Base-by-base conservation (phyloP, 2,113 vertebrate species). In the Melanocharis versteri region DNA sequence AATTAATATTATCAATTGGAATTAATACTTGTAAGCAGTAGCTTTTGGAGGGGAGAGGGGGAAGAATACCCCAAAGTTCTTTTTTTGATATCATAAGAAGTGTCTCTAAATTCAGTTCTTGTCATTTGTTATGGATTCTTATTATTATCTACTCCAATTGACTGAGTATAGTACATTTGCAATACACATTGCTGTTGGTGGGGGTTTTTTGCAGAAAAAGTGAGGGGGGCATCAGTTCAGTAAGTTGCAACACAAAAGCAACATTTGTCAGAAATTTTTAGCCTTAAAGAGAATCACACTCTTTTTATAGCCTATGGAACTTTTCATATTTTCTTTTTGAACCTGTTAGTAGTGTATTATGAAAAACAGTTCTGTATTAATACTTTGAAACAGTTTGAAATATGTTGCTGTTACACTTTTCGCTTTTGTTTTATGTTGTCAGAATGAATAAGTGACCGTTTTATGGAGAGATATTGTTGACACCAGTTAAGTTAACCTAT, bases 201-300 rank as follows among this genome's bases (percentile, higher is more conserved):
- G 1, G 7, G 1, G 7, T 8, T 17, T 45, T 72, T 69, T 48
- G 10, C 2, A 3, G 37, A 60, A 89, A 16, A 87, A 40, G 7
- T 33, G 24, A 56, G 42, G 1, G 9, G 1, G 3, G 0, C 12
- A 18, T 62, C 35, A 42, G 21, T 16, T 14, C 60, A 4, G 1
- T 45, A 51, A 60, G 3, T 60, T 89, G 61, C 20, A 93, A 42
- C 45, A 65, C 31, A 72, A 77, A 95, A 93, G 13, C 28, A 76
- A 23, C 9, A 3, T 61, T 26, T 79, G 13, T 53, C 17, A 85
- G 30, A 75, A 42, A 40, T 37, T 57, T 76, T 85, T 70, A 37
- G 11, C 26, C 39, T 53, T 81, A 1, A 51, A 45, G 24, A 71
- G 24, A 83, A 37, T 73, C 47, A 42, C 16, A 8, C 6, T 56